Evolutionary conservation across 1,140 invertebrate species (phyloP), one percentile per base, ranked within the genome.

Genomic region (Cheumatopsyche charites): DNA sequence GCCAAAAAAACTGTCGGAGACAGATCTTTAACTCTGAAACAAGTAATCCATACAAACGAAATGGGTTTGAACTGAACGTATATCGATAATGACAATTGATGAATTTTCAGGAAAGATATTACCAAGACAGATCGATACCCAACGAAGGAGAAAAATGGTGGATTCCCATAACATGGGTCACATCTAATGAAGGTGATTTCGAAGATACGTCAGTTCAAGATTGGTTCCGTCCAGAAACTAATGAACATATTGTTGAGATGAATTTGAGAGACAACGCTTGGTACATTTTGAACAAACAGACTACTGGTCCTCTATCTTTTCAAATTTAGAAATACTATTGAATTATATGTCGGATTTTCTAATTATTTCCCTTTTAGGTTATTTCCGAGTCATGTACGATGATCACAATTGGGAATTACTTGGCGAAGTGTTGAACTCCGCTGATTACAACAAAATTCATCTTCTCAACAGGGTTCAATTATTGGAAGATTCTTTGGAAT

Each of bases 401-500:
- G 61, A 75, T 0, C 62, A 79, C 0, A 87, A 89, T 72, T 87
- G 87, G 82, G 42, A 76, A 1, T 79, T 81, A 0, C 78, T 90
- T 6, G 79, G 79, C 0, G 63, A 67, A 1, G 84, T 82, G 4
- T 72, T 90, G 9, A 71, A 74, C 0, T 77, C 73, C 19, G 15
- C 25, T 19, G 23, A 72, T n/a, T 85, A 84, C 73, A 74, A 78
- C 1, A 77, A 75, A 1, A 91, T 95, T 70, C 85, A 90, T 55
- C 75, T 86, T 0, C 80, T 90, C 3, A 95, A 94, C 82, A 82
- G 92, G 67, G 92, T 90, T 0, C 91, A 94, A 79, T 80, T 94
- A 0, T 81, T 95, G 3, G 90, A 94, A 76, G 93, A 95, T 78
- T 83, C 89, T 11, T 89, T 91, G 69, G 88, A 88, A 71, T 82